Percentiles rank a stretch among this genome's conserved stretches.
These are phyloP conservation scores for Crossocerus cetratus DNA, from an alignment of 2,888 invertebrate species.

Conservation along the genomic window DNA sequence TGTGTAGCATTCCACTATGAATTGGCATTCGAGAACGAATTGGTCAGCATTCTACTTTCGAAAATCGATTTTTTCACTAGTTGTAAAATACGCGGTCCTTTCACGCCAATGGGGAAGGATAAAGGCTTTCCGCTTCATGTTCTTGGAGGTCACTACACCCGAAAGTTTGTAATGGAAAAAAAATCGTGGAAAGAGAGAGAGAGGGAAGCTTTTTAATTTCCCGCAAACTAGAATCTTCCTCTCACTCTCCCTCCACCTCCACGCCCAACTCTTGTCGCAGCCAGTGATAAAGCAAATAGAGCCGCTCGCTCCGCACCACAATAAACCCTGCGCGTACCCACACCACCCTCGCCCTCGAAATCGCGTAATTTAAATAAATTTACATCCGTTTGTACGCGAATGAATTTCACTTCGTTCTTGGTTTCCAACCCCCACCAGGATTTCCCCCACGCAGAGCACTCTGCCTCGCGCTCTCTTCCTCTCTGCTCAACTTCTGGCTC, in stretches of 20 bases:
- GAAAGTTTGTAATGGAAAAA: no score
- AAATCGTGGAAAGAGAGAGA: no score
- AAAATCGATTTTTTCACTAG: no score
- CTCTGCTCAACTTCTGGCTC: slow-evolving; percentile 2
- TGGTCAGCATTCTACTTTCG: no score
- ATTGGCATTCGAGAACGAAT: no score
- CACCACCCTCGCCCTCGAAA: slow-evolving; percentile 59
- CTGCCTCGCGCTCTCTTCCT: background rate
- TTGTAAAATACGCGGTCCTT: no score
- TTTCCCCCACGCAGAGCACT: slow-evolving; percentile 1
- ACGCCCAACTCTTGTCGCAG: slow-evolving; percentile 74
- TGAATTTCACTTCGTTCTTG: slow-evolving; percentile 72
- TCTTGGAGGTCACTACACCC: no score
- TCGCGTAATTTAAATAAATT: slow-evolving; percentile 76
- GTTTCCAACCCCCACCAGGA: slow-evolving; percentile 37
- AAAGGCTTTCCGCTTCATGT: no score
- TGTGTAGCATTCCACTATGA: no score
- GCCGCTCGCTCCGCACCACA: slow-evolving; percentile 70
- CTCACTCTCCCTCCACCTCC: slow-evolving; percentile 61
- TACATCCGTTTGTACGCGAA: slow-evolving; percentile 75
- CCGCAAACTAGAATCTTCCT: slow-evolving; percentile 71
- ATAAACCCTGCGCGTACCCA: slow-evolving; percentile 66
- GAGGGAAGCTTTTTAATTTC: slow-evolving; percentile 70
- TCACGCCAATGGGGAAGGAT: no score
- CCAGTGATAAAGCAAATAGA: slow-evolving; percentile 75